These are phyloP conservation scores for Cheiracanthium punctorium DNA, from an alignment of 2,888 invertebrate species.

Conservation along the genomic window DNA sequence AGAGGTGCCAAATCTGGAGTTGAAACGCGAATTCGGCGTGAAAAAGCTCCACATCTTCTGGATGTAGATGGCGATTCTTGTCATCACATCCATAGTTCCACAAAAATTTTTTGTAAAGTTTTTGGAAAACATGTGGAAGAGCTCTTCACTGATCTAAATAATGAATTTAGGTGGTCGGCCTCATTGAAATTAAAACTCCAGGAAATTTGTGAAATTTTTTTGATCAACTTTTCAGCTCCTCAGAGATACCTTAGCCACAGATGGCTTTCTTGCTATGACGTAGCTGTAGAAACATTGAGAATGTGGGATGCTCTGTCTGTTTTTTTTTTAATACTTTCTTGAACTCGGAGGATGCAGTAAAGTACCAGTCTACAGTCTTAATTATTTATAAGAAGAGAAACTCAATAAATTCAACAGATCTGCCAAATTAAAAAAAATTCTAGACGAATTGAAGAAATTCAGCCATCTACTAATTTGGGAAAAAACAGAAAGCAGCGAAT, in stretches of 20 bases:
- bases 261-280: neutral
- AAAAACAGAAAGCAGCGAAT: neutral
- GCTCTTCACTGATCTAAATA: neutral
- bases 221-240: neutral
- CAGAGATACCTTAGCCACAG: neutral
- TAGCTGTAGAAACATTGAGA: neutral
- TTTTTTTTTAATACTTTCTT: neutral
- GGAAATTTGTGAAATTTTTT: neutral
- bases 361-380: neutral
- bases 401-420: neutral
- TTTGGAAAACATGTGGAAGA: neutral
- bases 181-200: neutral
- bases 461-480: neutral
- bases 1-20: neutral
- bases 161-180: neutral
- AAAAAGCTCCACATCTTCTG: neutral
- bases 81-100: conserved; percentile 10
- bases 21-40: neutral
- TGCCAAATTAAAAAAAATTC: neutral
- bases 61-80: conserved; percentile 21
- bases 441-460: neutral
- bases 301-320: neutral
- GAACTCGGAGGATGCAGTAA: neutral
- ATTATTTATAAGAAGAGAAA: neutral
- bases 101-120: neutral